Conservation (phyloP, 2,113 vertebrate species). For the Xiphophorus couchianus region DNA sequence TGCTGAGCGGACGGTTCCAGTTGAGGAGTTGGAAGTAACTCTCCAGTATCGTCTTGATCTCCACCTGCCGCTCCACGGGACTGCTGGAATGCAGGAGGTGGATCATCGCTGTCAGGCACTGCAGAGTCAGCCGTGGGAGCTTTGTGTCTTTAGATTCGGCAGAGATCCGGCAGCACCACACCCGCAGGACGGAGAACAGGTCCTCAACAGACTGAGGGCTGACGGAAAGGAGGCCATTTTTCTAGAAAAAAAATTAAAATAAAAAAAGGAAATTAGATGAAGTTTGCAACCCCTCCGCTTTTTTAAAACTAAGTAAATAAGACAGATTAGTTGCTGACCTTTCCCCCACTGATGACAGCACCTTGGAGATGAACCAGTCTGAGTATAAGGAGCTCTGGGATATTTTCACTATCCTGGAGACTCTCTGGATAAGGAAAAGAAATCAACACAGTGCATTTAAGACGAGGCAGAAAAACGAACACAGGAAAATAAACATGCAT, state of each 20-base stretch:
- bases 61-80: conserved; percentile 80
- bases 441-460: background rate
- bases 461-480: background rate
- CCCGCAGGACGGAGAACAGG: conserved; percentile 84
- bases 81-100: conserved; percentile 90
- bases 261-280: background rate
- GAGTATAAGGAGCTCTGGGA: conserved; percentile 83
- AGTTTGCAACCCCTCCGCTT: background rate
- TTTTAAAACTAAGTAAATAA: background rate
- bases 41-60: conserved; percentile 86
- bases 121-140: conserved; percentile 77
- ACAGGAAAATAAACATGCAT: too few relatives aligned
- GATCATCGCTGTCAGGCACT: conserved; percentile 84
- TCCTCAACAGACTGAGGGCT: conserved; percentile 82
- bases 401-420: conserved; percentile 77
- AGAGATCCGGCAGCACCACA: conserved; percentile 67
- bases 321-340: conserved; percentile 77
- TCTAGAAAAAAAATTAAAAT: conserved; percentile 78
- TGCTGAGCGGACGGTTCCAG: conserved; percentile 80
- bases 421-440: conserved; percentile 73
- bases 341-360: conserved; percentile 87
- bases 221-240: conserved; percentile 87
- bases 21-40: conserved; percentile 93
- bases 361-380: conserved; percentile 89
- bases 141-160: conserved; percentile 42